phyloP scores from a whole-genome alignment of 1,140 invertebrate genomes.

The Drosophila kurseongensis region DNA sequence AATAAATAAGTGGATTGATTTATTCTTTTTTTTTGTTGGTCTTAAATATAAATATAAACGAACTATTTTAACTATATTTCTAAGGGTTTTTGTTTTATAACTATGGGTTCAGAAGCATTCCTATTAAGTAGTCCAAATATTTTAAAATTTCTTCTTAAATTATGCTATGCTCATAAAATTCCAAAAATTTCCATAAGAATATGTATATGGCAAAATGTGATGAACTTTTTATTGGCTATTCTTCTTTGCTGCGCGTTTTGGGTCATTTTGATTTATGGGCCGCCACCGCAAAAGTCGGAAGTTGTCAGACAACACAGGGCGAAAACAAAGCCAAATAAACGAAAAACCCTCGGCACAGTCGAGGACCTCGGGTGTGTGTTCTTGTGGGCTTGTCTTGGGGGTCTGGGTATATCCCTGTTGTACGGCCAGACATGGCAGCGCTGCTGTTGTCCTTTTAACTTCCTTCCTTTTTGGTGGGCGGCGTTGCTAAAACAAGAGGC shows the following conservation, averaged over 20 bases:
- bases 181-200: background rate
- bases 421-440: constrained; percentile 27
- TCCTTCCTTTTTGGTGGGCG: constrained; percentile 12
- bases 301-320: constrained; percentile 46
- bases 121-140: too few relatives aligned
- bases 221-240: constrained; percentile 4
- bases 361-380: constrained; percentile 11
- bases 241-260: constrained; percentile 22
- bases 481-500: constrained; percentile 57
- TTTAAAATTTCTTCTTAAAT: too few relatives aligned
- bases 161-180: too few relatives aligned
- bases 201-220: background rate
- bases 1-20: too few relatives aligned
- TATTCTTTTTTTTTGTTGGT: background rate
- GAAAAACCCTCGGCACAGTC: constrained; percentile 6
- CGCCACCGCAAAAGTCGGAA: constrained; percentile 56
- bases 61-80: too few relatives aligned
- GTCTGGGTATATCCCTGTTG: constrained; percentile 16
- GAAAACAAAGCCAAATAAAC: constrained; percentile 25
- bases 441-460: constrained; percentile 27
- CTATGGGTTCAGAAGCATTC: too few relatives aligned
- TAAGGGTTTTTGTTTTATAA: too few relatives aligned
- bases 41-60: too few relatives aligned
- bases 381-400: background rate
- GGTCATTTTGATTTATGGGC: constrained; percentile 68